These are phyloP conservation scores for Heliornis fulica DNA, from an alignment of 2,113 vertebrate species.

Conservation along the genomic window DNA sequence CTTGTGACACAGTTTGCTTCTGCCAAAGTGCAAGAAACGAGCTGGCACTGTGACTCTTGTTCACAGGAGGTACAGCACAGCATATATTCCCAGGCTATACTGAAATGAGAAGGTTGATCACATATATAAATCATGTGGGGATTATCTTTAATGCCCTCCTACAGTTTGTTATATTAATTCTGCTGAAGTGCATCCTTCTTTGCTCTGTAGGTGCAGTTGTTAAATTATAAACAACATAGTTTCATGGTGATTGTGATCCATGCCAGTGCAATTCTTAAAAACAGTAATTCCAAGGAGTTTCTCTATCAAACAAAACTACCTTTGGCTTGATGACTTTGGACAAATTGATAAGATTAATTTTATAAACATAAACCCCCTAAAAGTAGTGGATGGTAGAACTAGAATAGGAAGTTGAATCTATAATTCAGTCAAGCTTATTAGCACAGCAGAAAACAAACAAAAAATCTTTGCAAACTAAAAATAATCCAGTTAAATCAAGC, in stretches of 20 bases:
- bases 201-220: rapidly evolving
- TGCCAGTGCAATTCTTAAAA: neutral
- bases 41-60: neutral
- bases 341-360: neutral
- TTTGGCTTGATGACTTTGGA: neutral
- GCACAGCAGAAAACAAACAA: neutral
- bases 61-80: rapidly evolving
- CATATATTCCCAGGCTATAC: neutral
- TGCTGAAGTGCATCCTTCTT: no score
- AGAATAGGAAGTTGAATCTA: neutral
- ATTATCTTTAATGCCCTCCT: neutral
- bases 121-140: neutral
- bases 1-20: neutral
- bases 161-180: rapidly evolving
- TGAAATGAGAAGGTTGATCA: neutral
- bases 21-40: neutral
- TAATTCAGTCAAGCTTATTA: neutral
- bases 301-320: neutral
- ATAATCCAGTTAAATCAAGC: neutral
- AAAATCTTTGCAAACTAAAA: neutral
- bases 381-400: neutral
- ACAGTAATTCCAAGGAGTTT: neutral
- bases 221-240: neutral
- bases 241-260: neutral
- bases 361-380: rapidly evolving